phyloP scores from a whole-genome alignment of 2,113 vertebrate genomes.

The Sitta europaea region DNA sequence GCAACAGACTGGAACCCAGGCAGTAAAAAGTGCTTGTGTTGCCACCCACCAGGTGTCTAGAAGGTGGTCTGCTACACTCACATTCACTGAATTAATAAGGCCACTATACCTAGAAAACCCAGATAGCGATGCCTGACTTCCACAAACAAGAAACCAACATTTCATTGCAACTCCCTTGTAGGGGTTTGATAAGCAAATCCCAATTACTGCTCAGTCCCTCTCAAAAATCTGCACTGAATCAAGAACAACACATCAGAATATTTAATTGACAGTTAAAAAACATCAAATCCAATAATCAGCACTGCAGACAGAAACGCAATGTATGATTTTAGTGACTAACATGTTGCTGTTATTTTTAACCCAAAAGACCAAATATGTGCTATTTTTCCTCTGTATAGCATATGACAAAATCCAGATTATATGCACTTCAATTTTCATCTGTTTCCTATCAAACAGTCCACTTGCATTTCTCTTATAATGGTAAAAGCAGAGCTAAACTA shows the following conservation, averaged over 20 bases:
- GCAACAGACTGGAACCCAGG: constrained; percentile 32
- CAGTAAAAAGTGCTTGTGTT: neutral
- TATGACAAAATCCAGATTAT: neutral
- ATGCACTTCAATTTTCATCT: neutral
- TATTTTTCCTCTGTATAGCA: neutral
- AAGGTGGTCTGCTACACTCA: neutral
- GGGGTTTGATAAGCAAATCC: neutral
- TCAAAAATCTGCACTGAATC: neutral
- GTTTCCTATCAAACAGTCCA: neutral
- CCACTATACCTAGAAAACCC: neutral
- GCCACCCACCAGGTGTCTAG: constrained; percentile 37
- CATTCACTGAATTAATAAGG: neutral
- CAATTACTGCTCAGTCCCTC: neutral
- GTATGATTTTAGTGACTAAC: neutral
- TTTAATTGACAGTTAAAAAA: neutral
- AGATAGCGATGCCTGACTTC: neutral
- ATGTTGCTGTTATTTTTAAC: neutral
- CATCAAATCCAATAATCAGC: neutral
- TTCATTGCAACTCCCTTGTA: neutral
- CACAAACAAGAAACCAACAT: neutral
- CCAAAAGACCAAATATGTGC: neutral
- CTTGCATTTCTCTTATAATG: neutral
- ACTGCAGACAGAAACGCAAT: neutral
- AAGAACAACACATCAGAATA: neutral
- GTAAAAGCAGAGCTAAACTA: neutral